phyloP scores from a whole-genome alignment of 2,113 vertebrate species.

The Gymnocephalus cernua region DNA sequence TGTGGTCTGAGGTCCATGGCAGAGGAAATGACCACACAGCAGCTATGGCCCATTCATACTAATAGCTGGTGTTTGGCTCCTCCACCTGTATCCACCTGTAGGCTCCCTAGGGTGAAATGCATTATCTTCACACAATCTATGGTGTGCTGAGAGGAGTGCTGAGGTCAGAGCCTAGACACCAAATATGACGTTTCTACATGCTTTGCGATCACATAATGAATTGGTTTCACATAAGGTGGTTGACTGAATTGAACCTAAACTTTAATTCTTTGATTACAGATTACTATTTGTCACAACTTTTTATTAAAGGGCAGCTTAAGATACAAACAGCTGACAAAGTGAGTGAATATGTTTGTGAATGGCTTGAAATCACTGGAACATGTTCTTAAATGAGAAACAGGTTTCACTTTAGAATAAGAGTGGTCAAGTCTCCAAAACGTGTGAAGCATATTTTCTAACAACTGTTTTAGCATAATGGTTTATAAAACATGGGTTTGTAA shows the following conservation, averaged over 20 bases:
- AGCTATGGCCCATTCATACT: conserved; percentile 46
- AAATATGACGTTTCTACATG: conserved; percentile 33
- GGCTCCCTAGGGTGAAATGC: conserved; percentile 44
- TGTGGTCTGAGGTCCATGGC: conserved; percentile 22
- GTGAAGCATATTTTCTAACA: not conserved
- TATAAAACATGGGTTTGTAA: not conserved
- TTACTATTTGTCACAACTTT: not conserved
- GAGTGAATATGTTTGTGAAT: not conserved
- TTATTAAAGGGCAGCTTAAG: not conserved
- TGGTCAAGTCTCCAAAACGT: conserved; percentile 11
- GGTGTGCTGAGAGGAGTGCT: conserved; percentile 37
- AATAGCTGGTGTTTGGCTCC: conserved; percentile 33
- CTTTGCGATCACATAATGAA: conserved; percentile 9
- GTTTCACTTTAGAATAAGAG: not conserved
- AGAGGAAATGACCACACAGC: conserved; percentile 46
- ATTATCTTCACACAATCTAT: conserved; percentile 50
- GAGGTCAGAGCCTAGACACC: conserved; percentile 50
- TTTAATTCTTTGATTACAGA: conserved; percentile 11
- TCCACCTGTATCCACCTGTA: conserved; percentile 53
- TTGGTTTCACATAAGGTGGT: conserved; percentile 10
- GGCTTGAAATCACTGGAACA: not conserved
- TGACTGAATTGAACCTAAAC: conserved; percentile 12
- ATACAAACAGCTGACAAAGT: not conserved
- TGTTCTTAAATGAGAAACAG: not conserved
- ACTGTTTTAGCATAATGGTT: not conserved